phyloP scores from a whole-genome alignment of 2,888 invertebrate species.

The Tigriopus californicus region DNA sequence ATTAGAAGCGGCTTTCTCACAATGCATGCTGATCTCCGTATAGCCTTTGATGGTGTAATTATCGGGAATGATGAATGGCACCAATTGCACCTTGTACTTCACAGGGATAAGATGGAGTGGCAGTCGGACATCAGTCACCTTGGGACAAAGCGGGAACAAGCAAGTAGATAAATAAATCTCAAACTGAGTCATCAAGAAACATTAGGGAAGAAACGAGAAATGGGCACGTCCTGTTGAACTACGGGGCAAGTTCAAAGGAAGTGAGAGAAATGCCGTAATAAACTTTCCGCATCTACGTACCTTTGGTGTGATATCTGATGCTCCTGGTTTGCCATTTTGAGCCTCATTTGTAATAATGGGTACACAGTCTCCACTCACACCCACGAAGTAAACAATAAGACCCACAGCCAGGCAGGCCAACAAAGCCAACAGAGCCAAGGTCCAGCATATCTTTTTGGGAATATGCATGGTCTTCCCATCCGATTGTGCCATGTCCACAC shows the following conservation, averaged over 20 bases:
- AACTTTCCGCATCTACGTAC: too few species aligned
- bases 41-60: constrained; percentile 19
- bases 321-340: too few species aligned
- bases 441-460: background rate
- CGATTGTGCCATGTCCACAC: too few species aligned
- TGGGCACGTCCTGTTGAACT: too few species aligned
- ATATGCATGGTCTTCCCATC: background rate
- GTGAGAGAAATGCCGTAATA: too few species aligned
- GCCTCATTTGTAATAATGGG: too few species aligned
- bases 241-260: too few species aligned
- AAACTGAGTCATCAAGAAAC: background rate
- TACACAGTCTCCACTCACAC: background rate
- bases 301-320: too few species aligned
- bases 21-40: constrained; percentile 30
- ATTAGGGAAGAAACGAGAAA: too few species aligned
- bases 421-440: background rate
- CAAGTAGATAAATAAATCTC: background rate
- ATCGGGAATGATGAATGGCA: constrained; percentile 18
- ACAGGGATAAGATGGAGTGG: constrained; percentile 16
- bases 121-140: constrained; percentile 15
- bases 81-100: constrained; percentile 13
- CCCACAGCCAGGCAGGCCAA: background rate
- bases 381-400: background rate
- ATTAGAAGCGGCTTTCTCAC: constrained; percentile 40
- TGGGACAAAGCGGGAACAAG: background rate